phyloP scores from a whole-genome alignment of 2,888 invertebrate species.

The Torymus auratus region DNA sequence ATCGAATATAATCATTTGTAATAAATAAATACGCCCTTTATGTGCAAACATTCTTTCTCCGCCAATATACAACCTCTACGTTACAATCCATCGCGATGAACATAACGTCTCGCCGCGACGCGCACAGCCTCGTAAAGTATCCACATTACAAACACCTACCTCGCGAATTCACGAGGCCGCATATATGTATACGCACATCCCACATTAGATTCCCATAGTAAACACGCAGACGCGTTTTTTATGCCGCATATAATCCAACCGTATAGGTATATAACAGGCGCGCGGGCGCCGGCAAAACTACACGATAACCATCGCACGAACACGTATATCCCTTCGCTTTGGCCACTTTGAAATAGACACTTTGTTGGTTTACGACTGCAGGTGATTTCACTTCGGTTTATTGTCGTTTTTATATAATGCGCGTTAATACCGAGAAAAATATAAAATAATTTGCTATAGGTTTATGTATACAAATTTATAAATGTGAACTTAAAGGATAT shows the following conservation, averaged over 20 bases:
- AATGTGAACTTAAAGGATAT: no score
- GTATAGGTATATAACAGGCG: not conserved
- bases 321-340: not conserved
- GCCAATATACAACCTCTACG: no score
- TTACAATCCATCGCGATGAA: no score
- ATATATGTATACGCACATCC: conserved; percentile 26
- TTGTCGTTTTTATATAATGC: no score
- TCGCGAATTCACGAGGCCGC: conserved; percentile 17
- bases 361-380: not conserved
- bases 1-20: no score
- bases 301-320: conserved; percentile 31
- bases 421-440: no score
- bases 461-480: no score
- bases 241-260: not conserved
- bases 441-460: no score
- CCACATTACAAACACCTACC: conserved; percentile 14
- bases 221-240: conserved; percentile 35
- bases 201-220: conserved; percentile 42
- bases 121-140: conserved; percentile 13
- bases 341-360: conserved; percentile 20
- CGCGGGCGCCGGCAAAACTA: not conserved
- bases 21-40: no score
- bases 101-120: no score
- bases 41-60: no score
- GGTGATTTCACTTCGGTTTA: no score